Evolutionary conservation across 1,140 invertebrate species (phyloP).

Genomic region (Drosophila ercepeae): DNA sequence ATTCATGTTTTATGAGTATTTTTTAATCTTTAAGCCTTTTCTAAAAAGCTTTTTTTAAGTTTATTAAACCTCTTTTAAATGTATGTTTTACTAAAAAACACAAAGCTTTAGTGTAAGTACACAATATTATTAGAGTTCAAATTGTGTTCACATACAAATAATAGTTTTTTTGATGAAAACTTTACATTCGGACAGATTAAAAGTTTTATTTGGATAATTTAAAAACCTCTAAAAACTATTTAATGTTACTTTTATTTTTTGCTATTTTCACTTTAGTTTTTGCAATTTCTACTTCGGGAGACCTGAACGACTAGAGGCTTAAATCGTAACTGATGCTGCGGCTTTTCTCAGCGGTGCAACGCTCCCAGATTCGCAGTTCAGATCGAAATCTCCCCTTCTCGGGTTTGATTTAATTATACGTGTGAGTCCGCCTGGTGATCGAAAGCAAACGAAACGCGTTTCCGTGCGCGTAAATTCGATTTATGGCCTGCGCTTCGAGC

Average conservation of each 20-base stretch:
- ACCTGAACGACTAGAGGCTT: slow-evolving; percentile 39
- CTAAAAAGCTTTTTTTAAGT: too few relatives aligned
- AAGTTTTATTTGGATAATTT: too few relatives aligned
- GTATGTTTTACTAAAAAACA: too few relatives aligned
- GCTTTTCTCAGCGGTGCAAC: slow-evolving; percentile 16
- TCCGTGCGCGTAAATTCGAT: slow-evolving; percentile 64
- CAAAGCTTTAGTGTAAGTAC: too few relatives aligned
- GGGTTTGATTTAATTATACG: slow-evolving; percentile 72
- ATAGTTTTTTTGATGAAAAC: too few relatives aligned
- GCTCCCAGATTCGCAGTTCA: slow-evolving; percentile 19
- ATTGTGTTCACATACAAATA: too few relatives aligned
- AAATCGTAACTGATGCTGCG: slow-evolving; percentile 49
- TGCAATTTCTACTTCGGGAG: background rate
- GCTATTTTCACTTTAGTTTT: background rate
- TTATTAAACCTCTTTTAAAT: too few relatives aligned
- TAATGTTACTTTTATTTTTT: background rate
- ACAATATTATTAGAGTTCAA: too few relatives aligned
- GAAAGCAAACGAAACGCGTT: slow-evolving; percentile 24
- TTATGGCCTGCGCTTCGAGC: slow-evolving; percentile 52
- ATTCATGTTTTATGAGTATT: slow-evolving; percentile 41
- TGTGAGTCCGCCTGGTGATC: background rate
- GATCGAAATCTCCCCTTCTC: slow-evolving; percentile 22
- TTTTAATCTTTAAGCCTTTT: background rate
- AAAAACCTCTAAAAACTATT: too few relatives aligned
- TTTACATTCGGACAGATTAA: too few relatives aligned